phyloP scores from a whole-genome alignment of 1,140 invertebrate species.

The Aphidius ervi region DNA sequence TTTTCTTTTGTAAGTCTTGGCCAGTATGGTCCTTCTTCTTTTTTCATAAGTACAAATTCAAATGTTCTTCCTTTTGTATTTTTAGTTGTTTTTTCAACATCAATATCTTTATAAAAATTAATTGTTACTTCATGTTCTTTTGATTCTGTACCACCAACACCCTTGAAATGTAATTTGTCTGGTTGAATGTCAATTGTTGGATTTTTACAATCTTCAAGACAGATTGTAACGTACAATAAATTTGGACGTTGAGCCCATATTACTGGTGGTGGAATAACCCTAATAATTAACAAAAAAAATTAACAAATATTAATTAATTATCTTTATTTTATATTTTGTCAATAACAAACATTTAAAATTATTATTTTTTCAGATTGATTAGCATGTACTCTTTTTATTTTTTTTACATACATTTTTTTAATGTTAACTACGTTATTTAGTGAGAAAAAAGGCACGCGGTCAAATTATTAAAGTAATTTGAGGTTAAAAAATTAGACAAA shows the following conservation, averaged over 20 bases:
- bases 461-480: neutral
- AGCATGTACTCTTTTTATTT: too few species aligned
- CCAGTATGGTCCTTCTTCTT: constrained; percentile 80
- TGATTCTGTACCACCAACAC: constrained; percentile 77
- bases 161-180: constrained; percentile 79
- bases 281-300: constrained; percentile 33
- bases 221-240: constrained; percentile 80
- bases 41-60: constrained; percentile 59
- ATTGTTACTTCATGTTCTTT: constrained; percentile 82
- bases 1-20: constrained; percentile 81
- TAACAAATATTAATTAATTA: neutral
- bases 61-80: constrained; percentile 58
- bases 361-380: too few species aligned
- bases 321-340: neutral
- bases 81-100: constrained; percentile 69
- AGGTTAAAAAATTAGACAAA: constrained; percentile 18
- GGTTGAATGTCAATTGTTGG: constrained; percentile 79
- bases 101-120: constrained; percentile 77
- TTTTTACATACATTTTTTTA: neutral
- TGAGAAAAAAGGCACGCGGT: constrained; percentile 8
- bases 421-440: neutral
- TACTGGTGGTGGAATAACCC: constrained; percentile 70
- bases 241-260: constrained; percentile 87
- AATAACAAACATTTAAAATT: too few species aligned
- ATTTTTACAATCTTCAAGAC: constrained; percentile 84